These are phyloP conservation scores for Spinus olivaceus DNA, from an alignment of 2,797 vertebrate genomes.

Conservation along the genomic window DNA sequence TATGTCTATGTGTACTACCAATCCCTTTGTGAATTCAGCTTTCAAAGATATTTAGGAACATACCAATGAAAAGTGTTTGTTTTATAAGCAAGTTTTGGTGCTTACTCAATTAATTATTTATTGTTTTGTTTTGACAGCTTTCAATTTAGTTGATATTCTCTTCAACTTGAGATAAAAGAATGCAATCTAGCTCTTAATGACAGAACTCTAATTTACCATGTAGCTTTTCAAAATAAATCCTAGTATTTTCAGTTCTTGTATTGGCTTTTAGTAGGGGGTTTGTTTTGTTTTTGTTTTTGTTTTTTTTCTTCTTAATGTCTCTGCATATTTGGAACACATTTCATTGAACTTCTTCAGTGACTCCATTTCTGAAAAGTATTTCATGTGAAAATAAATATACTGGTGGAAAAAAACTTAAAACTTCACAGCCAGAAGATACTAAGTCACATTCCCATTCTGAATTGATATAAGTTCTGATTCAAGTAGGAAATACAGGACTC, in stretches of 20 bases:
- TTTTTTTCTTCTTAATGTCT: not conserved
- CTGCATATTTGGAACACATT: not conserved
- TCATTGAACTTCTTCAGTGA: not conserved
- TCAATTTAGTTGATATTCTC: not conserved
- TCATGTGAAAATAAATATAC: not conserved
- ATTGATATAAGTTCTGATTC: not conserved
- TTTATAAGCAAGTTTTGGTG: not conserved
- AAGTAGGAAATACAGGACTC: not conserved
- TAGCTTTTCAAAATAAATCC: not conserved
- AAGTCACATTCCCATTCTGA: not conserved
- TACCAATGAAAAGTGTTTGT: not conserved
- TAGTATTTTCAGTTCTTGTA: not conserved
- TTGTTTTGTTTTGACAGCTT: not conserved
- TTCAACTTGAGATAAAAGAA: not conserved
- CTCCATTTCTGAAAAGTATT: not conserved
- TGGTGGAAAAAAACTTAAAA: rapidly evolving
- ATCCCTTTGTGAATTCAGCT: not conserved
- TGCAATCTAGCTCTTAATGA: not conserved
- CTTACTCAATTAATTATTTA: not conserved
- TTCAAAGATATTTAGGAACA: not conserved
- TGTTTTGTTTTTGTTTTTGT: not conserved
- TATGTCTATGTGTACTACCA: not conserved
- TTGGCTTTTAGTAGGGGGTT: not conserved
- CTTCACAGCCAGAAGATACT: not conserved
- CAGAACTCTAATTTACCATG: not conserved